Conservation (phyloP, 2,113 vertebrate species). For the Sapayoa aenigma region DNA sequence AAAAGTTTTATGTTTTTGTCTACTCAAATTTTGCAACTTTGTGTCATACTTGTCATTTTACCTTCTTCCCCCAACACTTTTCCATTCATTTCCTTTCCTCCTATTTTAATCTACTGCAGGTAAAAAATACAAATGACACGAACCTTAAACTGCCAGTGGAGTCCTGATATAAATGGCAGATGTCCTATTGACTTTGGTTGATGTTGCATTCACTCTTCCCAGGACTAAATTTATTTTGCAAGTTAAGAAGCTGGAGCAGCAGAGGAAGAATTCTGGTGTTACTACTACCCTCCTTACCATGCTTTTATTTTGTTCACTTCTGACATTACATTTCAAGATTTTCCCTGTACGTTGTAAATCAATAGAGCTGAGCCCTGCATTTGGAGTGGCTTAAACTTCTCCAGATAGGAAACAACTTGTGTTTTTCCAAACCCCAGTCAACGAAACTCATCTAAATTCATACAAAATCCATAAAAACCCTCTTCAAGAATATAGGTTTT, state of each 20-base stretch:
- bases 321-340: not conserved
- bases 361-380: not conserved
- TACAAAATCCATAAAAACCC: not conserved
- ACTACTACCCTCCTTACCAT: not conserved
- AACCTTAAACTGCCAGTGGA: not conserved
- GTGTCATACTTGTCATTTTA: not conserved
- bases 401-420: not conserved
- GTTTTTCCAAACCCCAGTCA: not conserved
- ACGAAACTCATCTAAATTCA: not conserved
- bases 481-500: not conserved
- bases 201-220: not conserved
- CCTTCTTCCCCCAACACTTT: not conserved
- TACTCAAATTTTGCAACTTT: not conserved
- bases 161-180: not conserved
- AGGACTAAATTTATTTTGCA: not conserved
- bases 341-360: not conserved
- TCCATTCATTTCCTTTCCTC: not conserved
- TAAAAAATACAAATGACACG: not conserved
- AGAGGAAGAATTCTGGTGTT: not conserved
- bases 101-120: not conserved
- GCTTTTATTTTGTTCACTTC: not conserved
- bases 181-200: not conserved
- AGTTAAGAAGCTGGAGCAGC: not conserved
- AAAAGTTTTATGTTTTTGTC: not conserved
- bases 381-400: not conserved